Percentiles rank a stretch among this genome's conserved stretches.
phyloP scores from a whole-genome alignment of 2,888 invertebrate species.

The Theristus sp. region DNA sequence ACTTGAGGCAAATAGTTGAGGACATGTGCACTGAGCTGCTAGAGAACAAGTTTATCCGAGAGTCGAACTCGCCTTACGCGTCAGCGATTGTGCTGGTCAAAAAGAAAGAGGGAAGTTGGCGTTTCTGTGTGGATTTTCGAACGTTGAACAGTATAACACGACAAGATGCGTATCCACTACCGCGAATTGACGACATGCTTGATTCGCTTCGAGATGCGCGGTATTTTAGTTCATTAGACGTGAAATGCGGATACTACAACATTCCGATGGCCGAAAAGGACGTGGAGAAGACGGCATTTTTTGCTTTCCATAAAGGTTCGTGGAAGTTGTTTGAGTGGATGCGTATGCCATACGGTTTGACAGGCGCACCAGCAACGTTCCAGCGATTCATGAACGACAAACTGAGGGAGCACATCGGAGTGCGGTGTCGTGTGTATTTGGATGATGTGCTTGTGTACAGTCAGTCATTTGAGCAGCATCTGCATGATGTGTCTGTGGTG shows the following conservation, averaged over 20 bases:
- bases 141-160: slow-evolving; percentile 11
- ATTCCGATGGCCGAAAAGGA: slow-evolving; percentile 10
- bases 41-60: slow-evolving; percentile 4
- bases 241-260: slow-evolving; percentile 15
- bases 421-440: slow-evolving; percentile 10
- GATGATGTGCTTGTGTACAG: slow-evolving; percentile 15
- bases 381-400: slow-evolving; percentile 14
- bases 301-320: too few relatives aligned
- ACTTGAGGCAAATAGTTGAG: neutral
- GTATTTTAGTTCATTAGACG: slow-evolving; percentile 12
- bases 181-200: slow-evolving; percentile 11
- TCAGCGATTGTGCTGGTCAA: slow-evolving; percentile 9
- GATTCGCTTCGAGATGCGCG: slow-evolving; percentile 8
- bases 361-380: slow-evolving; percentile 16
- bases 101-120: slow-evolving; percentile 10
- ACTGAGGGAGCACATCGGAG: neutral
- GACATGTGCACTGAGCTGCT: slow-evolving; percentile 6
- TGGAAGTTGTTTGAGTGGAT: slow-evolving; percentile 14
- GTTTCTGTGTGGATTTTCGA: slow-evolving; percentile 15
- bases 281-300: slow-evolving; percentile 15
- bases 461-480: slow-evolving; percentile 9
- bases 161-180: slow-evolving; percentile 13
- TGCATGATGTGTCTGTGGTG: slow-evolving; percentile 7
- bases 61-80: slow-evolving; percentile 6
- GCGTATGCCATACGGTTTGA: slow-evolving; percentile 17